Conservation (phyloP, 2,797 vertebrate genomes). For the Sphenopsis melanotis region DNA sequence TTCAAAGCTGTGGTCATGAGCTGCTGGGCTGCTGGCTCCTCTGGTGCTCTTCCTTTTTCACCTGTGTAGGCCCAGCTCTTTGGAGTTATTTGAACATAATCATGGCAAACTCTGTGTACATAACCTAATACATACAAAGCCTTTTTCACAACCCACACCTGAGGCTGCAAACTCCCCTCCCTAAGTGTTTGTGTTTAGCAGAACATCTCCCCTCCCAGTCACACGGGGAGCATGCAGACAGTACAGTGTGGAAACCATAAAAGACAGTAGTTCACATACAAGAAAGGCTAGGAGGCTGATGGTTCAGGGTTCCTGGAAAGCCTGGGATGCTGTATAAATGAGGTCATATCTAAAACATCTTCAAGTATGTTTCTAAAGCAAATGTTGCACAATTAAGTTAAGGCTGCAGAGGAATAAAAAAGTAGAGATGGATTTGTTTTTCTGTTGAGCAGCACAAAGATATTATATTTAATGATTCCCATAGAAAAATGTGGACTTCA, state of each 20-base stretch:
- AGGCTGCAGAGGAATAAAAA: neutral
- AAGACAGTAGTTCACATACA: neutral
- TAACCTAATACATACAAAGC: neutral
- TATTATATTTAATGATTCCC: neutral
- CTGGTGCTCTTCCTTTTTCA: neutral
- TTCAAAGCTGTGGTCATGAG: neutral
- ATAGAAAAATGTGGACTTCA: neutral
- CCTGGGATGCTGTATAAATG: conserved; percentile 11
- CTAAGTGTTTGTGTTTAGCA: neutral
- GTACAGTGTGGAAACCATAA: neutral
- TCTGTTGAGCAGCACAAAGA: neutral
- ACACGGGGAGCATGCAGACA: neutral
- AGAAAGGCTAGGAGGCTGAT: neutral
- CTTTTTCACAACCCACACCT: neutral
- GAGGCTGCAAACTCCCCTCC: neutral
- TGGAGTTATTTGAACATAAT: neutral
- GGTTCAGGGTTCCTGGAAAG: conserved; percentile 45
- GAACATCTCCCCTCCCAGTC: neutral
- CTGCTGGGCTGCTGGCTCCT: neutral
- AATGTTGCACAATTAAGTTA: conserved; percentile 36
- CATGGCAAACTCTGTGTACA: neutral
- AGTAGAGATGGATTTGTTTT: neutral
- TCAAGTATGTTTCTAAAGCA: conserved; percentile 16
- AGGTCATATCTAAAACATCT: conserved; percentile 27
- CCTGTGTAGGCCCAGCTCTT: neutral